These are phyloP conservation scores for Drosophila orena DNA, from an alignment of 1,140 invertebrate genomes.

Conservation along the genomic window DNA sequence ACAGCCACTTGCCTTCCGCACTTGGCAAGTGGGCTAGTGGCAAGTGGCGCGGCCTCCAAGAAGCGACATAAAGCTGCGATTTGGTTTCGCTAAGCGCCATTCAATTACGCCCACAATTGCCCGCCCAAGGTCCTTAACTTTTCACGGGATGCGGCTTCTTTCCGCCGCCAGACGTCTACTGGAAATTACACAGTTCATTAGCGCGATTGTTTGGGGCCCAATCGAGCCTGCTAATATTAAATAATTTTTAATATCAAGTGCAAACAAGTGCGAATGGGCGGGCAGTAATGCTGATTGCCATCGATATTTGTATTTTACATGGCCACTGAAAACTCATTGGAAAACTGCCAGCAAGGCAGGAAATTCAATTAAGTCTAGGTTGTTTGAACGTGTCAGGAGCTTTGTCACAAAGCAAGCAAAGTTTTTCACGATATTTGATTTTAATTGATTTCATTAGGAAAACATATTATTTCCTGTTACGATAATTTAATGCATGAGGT, in stretches of 20 bases:
- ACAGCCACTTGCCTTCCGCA: conserved; percentile 34
- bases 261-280: conserved; percentile 70
- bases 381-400: background rate
- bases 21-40: conserved; percentile 48
- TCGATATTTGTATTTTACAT: background rate
- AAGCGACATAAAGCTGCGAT: conserved; percentile 59
- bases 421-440: background rate
- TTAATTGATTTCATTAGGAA: background rate
- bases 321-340: background rate
- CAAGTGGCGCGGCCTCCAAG: conserved; percentile 53
- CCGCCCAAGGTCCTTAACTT: background rate
- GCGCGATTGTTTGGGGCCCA: conserved; percentile 60
- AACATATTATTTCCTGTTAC: too few species aligned
- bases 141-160: conserved; percentile 10
- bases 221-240: conserved; percentile 72
- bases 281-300: conserved; percentile 65
- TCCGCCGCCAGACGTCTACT: conserved; percentile 5
- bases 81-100: conserved; percentile 64
- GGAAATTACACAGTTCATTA: conserved; percentile 75
- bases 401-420: background rate
- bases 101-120: conserved; percentile 64
- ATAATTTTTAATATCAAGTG: conserved; percentile 75
- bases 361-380: conserved; percentile 3
- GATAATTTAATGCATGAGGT: too few species aligned
- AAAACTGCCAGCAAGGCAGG: conserved; percentile 6